Percentiles rank a stretch among this genome's conserved stretches.
These are phyloP conservation scores for Archocentrus centrarchus DNA, from an alignment of 2,113 vertebrate species.

Conservation along the genomic window DNA sequence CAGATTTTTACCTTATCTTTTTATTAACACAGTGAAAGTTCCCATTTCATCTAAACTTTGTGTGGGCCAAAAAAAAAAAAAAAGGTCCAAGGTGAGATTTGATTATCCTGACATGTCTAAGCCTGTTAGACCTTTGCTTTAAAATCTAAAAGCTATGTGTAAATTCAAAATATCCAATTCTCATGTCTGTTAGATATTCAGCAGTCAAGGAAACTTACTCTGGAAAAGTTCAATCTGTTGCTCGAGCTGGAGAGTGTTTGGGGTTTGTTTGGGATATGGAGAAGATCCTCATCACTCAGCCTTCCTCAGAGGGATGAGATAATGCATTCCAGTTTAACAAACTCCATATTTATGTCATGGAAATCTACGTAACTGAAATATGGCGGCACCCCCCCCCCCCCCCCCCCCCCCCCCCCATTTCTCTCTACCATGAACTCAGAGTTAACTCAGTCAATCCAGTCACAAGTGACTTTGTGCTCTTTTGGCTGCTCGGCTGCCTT, in stretches of 20 bases:
- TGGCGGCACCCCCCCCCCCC: too few relatives aligned
- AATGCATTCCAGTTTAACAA: conserved; percentile 57
- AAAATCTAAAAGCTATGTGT: not conserved
- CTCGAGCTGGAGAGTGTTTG: not conserved
- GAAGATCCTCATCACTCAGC: not conserved
- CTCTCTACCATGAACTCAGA: rapidly evolving
- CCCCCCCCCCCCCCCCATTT: not conserved
- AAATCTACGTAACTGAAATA: conserved; percentile 18
- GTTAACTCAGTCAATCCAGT: conserved; percentile 8
- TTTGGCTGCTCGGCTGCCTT: not conserved
- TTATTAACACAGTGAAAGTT: not conserved
- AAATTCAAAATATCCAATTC: not conserved
- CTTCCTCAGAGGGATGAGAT: conserved; percentile 57
- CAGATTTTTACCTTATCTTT: not conserved
- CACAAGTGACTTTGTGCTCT: not conserved
- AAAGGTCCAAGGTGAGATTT: not conserved
- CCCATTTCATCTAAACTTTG: rapidly evolving
- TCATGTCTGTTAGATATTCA: not conserved
- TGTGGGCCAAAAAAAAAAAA: not conserved
- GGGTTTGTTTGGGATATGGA: conserved; percentile 7
- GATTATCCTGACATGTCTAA: not conserved
- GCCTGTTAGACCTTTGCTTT: not conserved
- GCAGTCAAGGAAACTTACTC: not conserved
- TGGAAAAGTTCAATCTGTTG: not conserved
- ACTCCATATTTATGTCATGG: conserved; percentile 11